These are phyloP conservation scores for Agrilus cyanescens DNA, from an alignment of 2,888 invertebrate species.

Conservation along the genomic window DNA sequence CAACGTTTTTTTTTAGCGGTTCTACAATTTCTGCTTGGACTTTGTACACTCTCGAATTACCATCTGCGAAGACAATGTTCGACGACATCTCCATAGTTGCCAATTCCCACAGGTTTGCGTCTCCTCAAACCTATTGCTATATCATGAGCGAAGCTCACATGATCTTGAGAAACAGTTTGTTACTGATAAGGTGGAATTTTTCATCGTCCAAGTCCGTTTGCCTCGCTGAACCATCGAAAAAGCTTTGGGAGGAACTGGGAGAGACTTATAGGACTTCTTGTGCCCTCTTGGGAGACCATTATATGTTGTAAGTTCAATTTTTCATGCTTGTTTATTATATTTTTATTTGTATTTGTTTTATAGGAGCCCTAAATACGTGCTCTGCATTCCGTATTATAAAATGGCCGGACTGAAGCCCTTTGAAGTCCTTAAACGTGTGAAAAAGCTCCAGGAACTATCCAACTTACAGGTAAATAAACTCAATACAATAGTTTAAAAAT, in stretches of 20 bases:
- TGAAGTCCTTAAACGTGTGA: constrained; percentile 36
- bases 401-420: constrained; percentile 40
- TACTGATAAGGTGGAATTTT: constrained; percentile 27
- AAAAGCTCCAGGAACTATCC: constrained; percentile 31
- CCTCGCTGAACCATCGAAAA: constrained; percentile 20
- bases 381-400: constrained; percentile 43
- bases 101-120: constrained; percentile 48
- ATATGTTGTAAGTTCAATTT: constrained; percentile 34
- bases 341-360: constrained; percentile 9
- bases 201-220: constrained; percentile 18
- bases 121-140: constrained; percentile 57
- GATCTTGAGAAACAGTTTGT: constrained; percentile 43
- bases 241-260: constrained; percentile 32
- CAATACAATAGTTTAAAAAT: neutral
- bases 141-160: constrained; percentile 62
- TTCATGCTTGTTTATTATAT: neutral
- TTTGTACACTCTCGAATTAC: constrained; percentile 57
- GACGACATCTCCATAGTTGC: constrained; percentile 59
- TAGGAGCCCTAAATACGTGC: constrained; percentile 26
- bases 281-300: constrained; percentile 45
- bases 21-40: constrained; percentile 47
- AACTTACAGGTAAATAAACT: constrained; percentile 24
- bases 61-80: constrained; percentile 51
- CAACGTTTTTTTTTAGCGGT: constrained; percentile 18
- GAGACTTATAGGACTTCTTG: constrained; percentile 41